Percentiles rank a stretch among this genome's conserved stretches.
These are phyloP conservation scores for Setophaga coronata DNA, from an alignment of 2,113 vertebrate species.

Conservation along the genomic window DNA sequence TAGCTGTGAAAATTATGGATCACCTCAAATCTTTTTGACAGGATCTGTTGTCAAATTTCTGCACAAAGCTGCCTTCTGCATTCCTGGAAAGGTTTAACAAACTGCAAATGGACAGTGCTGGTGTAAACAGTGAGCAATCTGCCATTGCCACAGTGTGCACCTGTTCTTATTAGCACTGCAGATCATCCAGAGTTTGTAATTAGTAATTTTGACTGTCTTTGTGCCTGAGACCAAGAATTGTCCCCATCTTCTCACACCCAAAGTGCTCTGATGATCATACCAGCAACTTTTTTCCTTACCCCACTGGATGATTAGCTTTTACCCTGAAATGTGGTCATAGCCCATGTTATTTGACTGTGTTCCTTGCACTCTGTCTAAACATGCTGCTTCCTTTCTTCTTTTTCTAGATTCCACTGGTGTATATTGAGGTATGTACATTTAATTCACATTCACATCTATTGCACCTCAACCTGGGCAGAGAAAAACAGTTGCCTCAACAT, in stretches of 20 bases:
- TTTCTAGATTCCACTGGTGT: conserved; percentile 60
- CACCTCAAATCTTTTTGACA: neutral
- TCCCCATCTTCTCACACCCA: neutral
- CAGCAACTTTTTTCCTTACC: neutral
- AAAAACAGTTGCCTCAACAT: neutral
- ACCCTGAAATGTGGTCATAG: neutral
- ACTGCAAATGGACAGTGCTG: neutral
- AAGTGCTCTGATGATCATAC: neutral
- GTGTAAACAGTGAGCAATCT: neutral
- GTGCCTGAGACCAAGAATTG: neutral
- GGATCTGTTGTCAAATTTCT: neutral
- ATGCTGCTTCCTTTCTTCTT: neutral
- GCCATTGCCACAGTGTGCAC: neutral
- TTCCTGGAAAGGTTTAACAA: neutral
- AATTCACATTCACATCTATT: neutral
- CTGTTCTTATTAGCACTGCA: neutral
- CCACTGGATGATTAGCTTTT: neutral
- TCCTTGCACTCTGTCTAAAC: neutral
- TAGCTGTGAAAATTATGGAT: neutral
- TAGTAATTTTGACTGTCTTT: neutral
- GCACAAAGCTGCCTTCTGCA: neutral
- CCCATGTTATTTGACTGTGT: neutral
- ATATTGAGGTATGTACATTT: conserved; percentile 54
- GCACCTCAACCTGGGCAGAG: neutral
- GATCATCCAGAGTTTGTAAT: neutral